A percentile compares a stretch with the other conserved stretches of the same genome.
Conservation (phyloP, 2,797 vertebrate species). For the Arremon brunneinucha region DNA sequence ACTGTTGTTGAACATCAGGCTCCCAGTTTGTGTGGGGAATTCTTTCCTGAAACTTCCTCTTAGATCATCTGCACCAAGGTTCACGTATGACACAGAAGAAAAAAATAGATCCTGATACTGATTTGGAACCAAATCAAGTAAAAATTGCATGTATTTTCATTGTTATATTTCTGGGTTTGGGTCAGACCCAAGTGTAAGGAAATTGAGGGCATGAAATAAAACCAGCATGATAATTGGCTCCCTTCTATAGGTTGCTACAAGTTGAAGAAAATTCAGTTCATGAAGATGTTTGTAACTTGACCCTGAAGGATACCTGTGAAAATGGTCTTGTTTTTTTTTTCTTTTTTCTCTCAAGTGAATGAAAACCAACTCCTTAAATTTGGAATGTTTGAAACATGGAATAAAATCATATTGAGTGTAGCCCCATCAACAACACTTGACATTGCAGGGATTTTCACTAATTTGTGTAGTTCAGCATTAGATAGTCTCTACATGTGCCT, state of each 20-base stretch:
- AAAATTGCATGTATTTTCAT: not conserved
- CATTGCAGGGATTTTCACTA: not conserved
- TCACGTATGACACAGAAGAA: not conserved
- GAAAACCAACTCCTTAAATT: not conserved
- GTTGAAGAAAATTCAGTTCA: not conserved
- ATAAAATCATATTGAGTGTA: not conserved
- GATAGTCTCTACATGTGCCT: not conserved
- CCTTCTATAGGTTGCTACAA: not conserved
- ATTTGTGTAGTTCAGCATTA: not conserved
- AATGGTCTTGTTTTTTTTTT: not conserved
- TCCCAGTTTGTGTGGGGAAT: not conserved
- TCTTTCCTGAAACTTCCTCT: not conserved
- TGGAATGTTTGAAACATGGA: not conserved
- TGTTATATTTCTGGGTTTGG: not conserved
- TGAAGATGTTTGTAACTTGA: not conserved
- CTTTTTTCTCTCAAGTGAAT: not conserved
- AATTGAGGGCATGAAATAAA: not conserved
- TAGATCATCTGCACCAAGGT: not conserved
- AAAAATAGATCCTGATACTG: not conserved
- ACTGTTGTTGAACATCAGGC: not conserved
- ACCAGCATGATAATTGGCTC: not conserved
- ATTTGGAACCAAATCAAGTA: not conserved
- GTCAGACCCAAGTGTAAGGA: not conserved
- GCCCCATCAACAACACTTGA: not conserved
- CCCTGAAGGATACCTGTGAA: not conserved